phyloP scores from a whole-genome alignment of 2,888 invertebrate genomes.

The Helicoverpa assulta region DNA sequence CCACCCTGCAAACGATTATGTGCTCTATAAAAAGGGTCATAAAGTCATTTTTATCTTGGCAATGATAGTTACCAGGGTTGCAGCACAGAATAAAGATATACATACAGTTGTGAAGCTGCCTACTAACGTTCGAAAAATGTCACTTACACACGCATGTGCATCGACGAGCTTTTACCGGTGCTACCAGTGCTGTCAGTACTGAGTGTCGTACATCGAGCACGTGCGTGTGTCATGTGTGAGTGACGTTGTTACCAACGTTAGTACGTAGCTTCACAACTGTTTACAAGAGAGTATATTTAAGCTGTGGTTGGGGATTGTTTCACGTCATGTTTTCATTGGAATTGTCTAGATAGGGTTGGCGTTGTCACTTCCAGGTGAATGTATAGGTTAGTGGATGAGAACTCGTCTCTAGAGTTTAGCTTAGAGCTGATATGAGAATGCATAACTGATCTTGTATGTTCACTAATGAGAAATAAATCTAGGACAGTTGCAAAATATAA shows the following conservation, averaged over 20 bases:
- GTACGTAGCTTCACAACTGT: too few relatives aligned
- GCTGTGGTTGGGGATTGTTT: slow-evolving; percentile 13
- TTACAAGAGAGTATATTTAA: too few relatives aligned
- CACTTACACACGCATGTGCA: too few relatives aligned
- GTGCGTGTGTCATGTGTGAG: too few relatives aligned
- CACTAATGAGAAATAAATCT: not conserved
- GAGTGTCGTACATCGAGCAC: too few relatives aligned
- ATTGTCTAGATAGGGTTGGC: not conserved
- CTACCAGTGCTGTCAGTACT: too few relatives aligned
- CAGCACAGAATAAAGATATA: too few relatives aligned
- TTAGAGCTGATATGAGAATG: not conserved
- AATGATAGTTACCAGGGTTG: not conserved
- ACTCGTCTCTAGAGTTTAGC: not conserved
- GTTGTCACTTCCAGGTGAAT: not conserved
- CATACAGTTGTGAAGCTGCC: too few relatives aligned
- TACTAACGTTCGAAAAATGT: too few relatives aligned
- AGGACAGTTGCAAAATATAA: too few relatives aligned
- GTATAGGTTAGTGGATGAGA: not conserved
- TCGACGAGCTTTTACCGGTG: too few relatives aligned
- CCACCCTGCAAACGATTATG: slow-evolving; percentile 4
- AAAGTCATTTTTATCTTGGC: slow-evolving; percentile 24
- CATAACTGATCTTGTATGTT: not conserved
- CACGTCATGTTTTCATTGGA: not conserved
- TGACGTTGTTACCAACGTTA: too few relatives aligned
- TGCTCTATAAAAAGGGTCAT: not conserved